Conservation (phyloP, 2,113 vertebrate genomes). For the Ornithorhynchus anatinus region DNA sequence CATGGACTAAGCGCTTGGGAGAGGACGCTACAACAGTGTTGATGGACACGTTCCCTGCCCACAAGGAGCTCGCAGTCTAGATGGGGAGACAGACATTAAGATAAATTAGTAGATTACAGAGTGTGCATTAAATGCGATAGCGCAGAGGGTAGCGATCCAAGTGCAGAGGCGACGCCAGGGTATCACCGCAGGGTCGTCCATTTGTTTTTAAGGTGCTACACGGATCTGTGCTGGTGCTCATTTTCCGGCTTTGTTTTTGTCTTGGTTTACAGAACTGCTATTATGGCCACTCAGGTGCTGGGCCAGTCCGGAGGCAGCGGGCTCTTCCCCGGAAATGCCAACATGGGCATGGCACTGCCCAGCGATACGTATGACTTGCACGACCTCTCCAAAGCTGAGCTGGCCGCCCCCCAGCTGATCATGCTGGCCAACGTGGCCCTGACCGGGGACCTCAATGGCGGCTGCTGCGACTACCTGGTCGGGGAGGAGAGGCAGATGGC, state of each 20-base stretch:
- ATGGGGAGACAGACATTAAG: too few relatives aligned
- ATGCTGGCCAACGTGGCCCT: constrained; percentile 95
- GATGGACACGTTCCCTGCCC: too few relatives aligned
- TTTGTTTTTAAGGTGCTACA: too few relatives aligned
- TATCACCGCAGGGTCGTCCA: too few relatives aligned
- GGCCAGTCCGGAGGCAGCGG: constrained; percentile 78
- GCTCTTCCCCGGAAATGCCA: constrained; percentile 72
- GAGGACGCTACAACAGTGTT: too few relatives aligned
- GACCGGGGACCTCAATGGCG: constrained; percentile 76
- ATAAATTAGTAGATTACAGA: too few relatives aligned
- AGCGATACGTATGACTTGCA: constrained; percentile 80
- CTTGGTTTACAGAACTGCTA: constrained; percentile 43
- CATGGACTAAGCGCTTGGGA: too few relatives aligned
- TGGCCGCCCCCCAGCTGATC: constrained; percentile 91
- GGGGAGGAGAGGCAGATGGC: constrained; percentile 93
- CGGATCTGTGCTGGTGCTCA: constrained; percentile 8
- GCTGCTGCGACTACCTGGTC: constrained; percentile 77
- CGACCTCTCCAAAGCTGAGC: constrained; percentile 81
- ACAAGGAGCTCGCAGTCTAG: too few relatives aligned
- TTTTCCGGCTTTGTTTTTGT: constrained; percentile 2
- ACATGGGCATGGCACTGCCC: constrained; percentile 73
- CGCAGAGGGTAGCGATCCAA: too few relatives aligned
- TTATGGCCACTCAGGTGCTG: constrained; percentile 88
- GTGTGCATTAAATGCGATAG: too few relatives aligned
- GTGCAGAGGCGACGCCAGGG: too few relatives aligned